These are phyloP conservation scores for Phlogophora meticulosa DNA, from an alignment of 2,888 invertebrate species.

Conservation along the genomic window DNA sequence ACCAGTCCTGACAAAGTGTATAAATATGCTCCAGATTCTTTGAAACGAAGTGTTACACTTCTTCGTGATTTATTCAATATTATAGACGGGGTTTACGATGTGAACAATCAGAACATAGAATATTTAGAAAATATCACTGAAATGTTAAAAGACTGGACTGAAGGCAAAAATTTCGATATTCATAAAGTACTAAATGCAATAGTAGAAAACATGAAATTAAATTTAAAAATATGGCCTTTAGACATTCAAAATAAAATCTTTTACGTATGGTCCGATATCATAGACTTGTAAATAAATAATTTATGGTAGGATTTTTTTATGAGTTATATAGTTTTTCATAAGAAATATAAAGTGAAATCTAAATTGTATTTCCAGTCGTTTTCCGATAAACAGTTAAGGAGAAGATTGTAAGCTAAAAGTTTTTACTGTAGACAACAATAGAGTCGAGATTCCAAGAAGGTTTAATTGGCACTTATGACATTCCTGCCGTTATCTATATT, in stretches of 20 bases:
- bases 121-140: slow-evolving; percentile 68
- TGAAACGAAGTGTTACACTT: slow-evolving; percentile 64
- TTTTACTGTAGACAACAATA: background rate
- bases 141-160: slow-evolving; percentile 61
- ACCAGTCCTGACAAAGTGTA: slow-evolving; percentile 67
- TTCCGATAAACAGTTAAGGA: background rate
- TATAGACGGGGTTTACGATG: slow-evolving; percentile 71
- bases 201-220: slow-evolving; percentile 71
- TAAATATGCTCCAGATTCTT: slow-evolving; percentile 58
- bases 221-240: slow-evolving; percentile 73
- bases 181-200: slow-evolving; percentile 65
- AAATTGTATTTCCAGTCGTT: slow-evolving; percentile 13
- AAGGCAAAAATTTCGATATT: slow-evolving; percentile 58
- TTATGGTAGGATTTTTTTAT: slow-evolving; percentile 23
- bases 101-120: slow-evolving; percentile 68
- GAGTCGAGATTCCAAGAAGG: no score
- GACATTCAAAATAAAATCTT: slow-evolving; percentile 69
- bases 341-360: slow-evolving; percentile 17
- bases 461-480: no score
- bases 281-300: slow-evolving; percentile 52
- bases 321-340: slow-evolving; percentile 23
- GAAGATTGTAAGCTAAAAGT: background rate
- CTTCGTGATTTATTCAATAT: slow-evolving; percentile 67
- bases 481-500: background rate
- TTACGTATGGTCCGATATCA: slow-evolving; percentile 70